These are phyloP conservation scores for Hepsetus odoe DNA, from an alignment of 2,113 vertebrate species.

Conservation along the genomic window DNA sequence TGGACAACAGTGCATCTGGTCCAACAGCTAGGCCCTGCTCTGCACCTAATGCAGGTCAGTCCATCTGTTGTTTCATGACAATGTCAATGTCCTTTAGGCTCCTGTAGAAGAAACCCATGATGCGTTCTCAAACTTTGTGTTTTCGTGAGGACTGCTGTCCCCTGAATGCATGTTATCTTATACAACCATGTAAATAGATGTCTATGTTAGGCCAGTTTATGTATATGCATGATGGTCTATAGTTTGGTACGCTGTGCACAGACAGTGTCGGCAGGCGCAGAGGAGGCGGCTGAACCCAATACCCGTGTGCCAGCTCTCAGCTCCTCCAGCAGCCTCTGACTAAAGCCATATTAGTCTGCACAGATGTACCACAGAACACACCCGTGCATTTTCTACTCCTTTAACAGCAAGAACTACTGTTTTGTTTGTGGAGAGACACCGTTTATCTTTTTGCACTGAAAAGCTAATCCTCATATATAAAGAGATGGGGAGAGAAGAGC, in stretches of 20 bases:
- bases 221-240: conserved; percentile 63
- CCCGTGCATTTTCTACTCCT: conserved; percentile 41
- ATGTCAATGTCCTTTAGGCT: conserved; percentile 55
- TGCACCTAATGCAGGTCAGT: conserved; percentile 39
- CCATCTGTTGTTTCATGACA: background rate
- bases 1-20: background rate
- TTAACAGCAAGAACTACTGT: conserved; percentile 44
- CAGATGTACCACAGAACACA: conserved; percentile 56
- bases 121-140: background rate
- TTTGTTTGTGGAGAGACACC: conserved; percentile 7
- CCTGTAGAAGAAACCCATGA: conserved; percentile 54
- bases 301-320: conserved; percentile 45
- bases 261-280: conserved; percentile 53
- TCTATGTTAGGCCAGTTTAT: conserved; percentile 48
- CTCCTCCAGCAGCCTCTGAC: conserved; percentile 57
- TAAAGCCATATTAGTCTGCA: conserved; percentile 74
- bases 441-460: conserved; percentile 39
- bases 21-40: background rate
- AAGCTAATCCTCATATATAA: conserved; percentile 25
- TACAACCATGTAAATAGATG: conserved; percentile 68
- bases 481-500: background rate
- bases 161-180: conserved; percentile 65
- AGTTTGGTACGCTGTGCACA: conserved; percentile 62
- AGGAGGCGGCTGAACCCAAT: conserved; percentile 45
- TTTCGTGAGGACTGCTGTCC: conserved; percentile 37